phyloP scores from a whole-genome alignment of 2,888 invertebrate genomes.

The Orthonevra nobilis region DNA sequence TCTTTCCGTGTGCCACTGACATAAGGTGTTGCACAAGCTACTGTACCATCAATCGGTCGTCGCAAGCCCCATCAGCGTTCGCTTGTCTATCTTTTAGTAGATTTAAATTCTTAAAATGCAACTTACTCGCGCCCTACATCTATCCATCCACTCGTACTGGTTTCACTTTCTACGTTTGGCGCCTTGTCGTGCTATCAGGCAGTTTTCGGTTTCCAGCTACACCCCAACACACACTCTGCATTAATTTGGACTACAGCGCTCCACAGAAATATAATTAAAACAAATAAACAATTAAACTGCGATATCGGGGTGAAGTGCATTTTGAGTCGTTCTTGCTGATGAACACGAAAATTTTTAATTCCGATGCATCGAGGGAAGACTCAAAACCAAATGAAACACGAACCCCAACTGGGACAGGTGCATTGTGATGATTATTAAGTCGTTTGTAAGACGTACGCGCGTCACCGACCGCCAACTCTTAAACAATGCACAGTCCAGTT shows the following conservation, averaged over 20 bases:
- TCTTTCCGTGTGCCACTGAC: constrained; percentile 36
- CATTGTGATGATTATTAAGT: constrained; percentile 66
- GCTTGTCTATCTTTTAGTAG: constrained; percentile 14
- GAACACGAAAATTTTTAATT: constrained; percentile 19
- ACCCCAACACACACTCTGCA: constrained; percentile 7
- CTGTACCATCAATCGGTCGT: constrained; percentile 50
- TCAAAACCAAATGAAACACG: constrained; percentile 30
- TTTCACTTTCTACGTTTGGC: constrained; percentile 59
- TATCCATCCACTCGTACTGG: neutral
- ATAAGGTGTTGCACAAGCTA: constrained; percentile 65
- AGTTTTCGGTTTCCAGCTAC: constrained; percentile 32
- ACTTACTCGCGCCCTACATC: constrained; percentile 11
- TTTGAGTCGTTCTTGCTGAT: constrained; percentile 17
- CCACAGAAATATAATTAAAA: constrained; percentile 62
- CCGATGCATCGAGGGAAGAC: constrained; percentile 3
- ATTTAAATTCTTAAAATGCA: constrained; percentile 32
- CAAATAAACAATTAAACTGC: constrained; percentile 67
- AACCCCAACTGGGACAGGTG: constrained; percentile 62
- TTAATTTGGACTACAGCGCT: constrained; percentile 15
- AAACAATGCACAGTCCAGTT: constrained; percentile 45
- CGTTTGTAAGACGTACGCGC: constrained; percentile 34
- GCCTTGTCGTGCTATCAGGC: constrained; percentile 58
- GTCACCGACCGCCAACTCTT: constrained; percentile 20
- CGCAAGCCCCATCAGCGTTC: constrained; percentile 23
- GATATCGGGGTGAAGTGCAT: constrained; percentile 49